Percentiles rank a stretch among this genome's conserved stretches.
Evolutionary conservation across 2,888 invertebrate species (phyloP).

Genomic region (Zele albiditarsus): DNA sequence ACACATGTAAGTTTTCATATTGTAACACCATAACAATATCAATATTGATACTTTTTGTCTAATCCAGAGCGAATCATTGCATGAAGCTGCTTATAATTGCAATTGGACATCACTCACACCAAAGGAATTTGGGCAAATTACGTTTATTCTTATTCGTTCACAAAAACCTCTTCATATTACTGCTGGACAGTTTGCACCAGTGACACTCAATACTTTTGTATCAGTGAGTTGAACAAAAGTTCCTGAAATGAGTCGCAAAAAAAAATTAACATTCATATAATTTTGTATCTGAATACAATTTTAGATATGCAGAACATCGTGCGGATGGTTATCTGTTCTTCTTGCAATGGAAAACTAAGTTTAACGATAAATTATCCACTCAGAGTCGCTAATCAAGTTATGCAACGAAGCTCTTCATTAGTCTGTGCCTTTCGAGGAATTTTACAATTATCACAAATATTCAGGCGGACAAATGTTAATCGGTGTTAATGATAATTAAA

Average conservation of each 20-base stretch:
- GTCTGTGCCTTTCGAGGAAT: too few relatives aligned
- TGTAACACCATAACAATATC: too few relatives aligned
- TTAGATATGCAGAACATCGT: conserved; percentile 4
- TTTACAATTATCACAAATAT: too few relatives aligned
- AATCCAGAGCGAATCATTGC: neutral
- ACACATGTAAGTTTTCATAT: conserved; percentile 6
- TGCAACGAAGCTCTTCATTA: too few relatives aligned
- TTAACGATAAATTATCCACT: neutral
- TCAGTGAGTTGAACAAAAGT: neutral
- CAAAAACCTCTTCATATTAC: neutral
- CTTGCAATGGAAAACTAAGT: conserved; percentile 15
- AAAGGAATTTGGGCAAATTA: neutral
- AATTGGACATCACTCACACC: conserved; percentile 7
- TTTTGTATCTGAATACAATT: neutral
- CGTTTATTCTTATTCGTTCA: neutral
- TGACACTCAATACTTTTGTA: conserved; percentile 11
- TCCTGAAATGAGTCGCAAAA: neutral
- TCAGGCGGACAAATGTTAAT: too few relatives aligned
- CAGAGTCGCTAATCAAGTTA: too few relatives aligned
- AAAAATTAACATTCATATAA: neutral
- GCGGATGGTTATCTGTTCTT: neutral
- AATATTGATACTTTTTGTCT: too few relatives aligned
- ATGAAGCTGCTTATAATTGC: conserved; percentile 10
- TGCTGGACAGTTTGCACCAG: conserved; percentile 7
- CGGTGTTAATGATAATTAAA: too few relatives aligned